These are phyloP conservation scores for Aeoliscus strigatus DNA, from an alignment of 2,797 vertebrate genomes.

Conservation along the genomic window DNA sequence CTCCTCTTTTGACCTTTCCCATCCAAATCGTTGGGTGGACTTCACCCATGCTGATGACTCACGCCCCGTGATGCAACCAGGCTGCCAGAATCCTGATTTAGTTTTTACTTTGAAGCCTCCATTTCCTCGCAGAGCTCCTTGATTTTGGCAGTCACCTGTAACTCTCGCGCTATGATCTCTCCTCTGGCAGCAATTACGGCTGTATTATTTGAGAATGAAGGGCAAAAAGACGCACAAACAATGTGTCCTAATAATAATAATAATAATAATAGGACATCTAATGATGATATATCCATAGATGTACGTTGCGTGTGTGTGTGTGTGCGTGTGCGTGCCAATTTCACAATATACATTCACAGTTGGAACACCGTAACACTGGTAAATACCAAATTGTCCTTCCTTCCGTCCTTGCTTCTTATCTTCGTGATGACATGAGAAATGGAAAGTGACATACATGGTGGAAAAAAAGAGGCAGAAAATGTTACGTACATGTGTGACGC, in stretches of 20 bases:
- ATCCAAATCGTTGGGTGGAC: conserved; percentile 17
- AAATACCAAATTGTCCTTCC: too few relatives aligned
- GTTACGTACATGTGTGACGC: conserved; percentile 4
- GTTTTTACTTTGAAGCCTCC: conserved; percentile 10
- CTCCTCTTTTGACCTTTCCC: conserved; percentile 7
- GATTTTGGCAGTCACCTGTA: conserved; percentile 35
- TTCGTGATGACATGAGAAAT: too few relatives aligned
- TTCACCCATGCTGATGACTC: conserved; percentile 14
- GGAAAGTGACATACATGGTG: background rate
- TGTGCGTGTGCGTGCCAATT: too few relatives aligned
- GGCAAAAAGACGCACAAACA: background rate
- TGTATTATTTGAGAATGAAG: conserved; percentile 21
- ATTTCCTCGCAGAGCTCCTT: conserved; percentile 9
- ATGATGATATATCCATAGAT: background rate
- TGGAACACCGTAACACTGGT: too few relatives aligned
- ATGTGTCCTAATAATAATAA: background rate
- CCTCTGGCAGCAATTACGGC: conserved; percentile 17
- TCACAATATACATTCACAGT: too few relatives aligned
- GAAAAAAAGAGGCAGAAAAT: background rate
- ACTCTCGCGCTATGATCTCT: conserved; percentile 17
- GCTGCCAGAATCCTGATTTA: conserved; percentile 30
- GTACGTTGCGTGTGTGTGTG: too few relatives aligned
- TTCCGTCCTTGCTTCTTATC: too few relatives aligned
- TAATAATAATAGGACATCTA: background rate
- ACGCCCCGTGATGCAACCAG: background rate